Base-by-base conservation (phyloP, 2,888 invertebrate genomes). In the Polyommatus icarus region DNA sequence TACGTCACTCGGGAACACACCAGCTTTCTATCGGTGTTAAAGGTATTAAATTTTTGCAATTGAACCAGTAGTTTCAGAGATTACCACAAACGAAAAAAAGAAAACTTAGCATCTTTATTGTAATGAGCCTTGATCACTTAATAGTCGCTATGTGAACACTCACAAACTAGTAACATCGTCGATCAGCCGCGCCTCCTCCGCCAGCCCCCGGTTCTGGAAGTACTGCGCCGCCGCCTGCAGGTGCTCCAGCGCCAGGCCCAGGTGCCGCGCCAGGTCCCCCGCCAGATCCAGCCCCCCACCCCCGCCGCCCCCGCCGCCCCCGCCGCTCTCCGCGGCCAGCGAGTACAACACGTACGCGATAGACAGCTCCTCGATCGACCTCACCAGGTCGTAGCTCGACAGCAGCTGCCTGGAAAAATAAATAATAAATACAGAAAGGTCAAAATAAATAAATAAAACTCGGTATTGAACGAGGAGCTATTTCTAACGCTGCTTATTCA, bases 371-470 rank as follows among this genome's bases (percentile, higher is more conserved):
- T 94, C 92, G 79, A 88, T 85, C 0, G 89, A 83, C 75, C 87
- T 88, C 4, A 93, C 84, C 1, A 91, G 82, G 73, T 90, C 90
- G 73, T 87, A 87, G 76, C 87, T 88, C 0, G 90, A 87, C 59
- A 88, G 87, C n/a, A 93, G 81, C 80, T 88, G 88, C 76, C 93
- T 93, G 46, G 46, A 12, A 46, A 46, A 46, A 46, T 46, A 10
- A 82, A 57, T 72, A 36, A 0, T 36, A 7, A 82, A 57, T 72
- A 46, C 46, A 46, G 10, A 46, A 46, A 46, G 10, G 10, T 46
- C 0, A 10, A 46, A 46, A 40, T 1, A n/a, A n/a, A n/a, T n/a
- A 40, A 10, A 40, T 40, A 40, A 40, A 40, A 40, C 40, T 40
- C 10, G 2, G 40, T 40, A 10, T 46, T 46, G 46, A 46, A 46